Evolutionary conservation across 2,888 invertebrate genomes (phyloP).

Genomic region (Pycnomerus fuliginosus): DNA sequence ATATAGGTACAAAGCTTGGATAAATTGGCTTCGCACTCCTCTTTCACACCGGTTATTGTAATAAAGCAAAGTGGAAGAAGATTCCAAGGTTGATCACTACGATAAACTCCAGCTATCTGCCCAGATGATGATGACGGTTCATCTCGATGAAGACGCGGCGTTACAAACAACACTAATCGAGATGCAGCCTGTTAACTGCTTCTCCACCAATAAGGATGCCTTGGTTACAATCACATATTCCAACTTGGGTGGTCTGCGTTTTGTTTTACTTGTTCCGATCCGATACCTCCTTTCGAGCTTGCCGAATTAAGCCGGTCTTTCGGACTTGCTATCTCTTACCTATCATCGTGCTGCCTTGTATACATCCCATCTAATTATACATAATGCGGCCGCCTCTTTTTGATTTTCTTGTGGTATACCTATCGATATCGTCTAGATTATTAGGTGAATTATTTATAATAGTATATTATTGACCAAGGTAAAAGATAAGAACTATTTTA

Average conservation of each 20-base stretch:
- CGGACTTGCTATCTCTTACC: conserved; percentile 20
- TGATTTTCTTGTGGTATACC: too few relatives aligned
- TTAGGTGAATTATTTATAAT: too few relatives aligned
- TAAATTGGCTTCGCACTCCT: conserved; percentile 1
- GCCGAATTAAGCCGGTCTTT: conserved; percentile 13
- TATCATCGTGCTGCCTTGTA: conserved; percentile 26
- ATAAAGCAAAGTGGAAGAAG: conserved; percentile 1
- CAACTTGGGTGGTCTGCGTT: conserved; percentile 54
- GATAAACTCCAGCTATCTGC: too few relatives aligned
- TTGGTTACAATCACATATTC: conserved; percentile 46
- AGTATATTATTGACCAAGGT: too few relatives aligned
- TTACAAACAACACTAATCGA: conserved; percentile 43
- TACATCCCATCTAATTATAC: conserved; percentile 21
- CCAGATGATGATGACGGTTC: conserved; percentile 11
- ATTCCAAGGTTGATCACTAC: neutral
- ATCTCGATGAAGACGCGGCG: conserved; percentile 33
- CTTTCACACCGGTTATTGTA: conserved; percentile 3
- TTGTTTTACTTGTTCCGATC: conserved; percentile 48
- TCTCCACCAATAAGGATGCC: conserved; percentile 43
- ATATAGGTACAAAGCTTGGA: neutral
- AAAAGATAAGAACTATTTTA: too few relatives aligned
- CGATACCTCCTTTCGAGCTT: conserved; percentile 21
- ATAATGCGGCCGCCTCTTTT: too few relatives aligned
- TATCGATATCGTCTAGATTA: too few relatives aligned
- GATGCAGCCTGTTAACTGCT: conserved; percentile 41